Evolutionary conservation across 2,113 vertebrate species (phyloP).

Genomic region (Cebidichthys violaceus): DNA sequence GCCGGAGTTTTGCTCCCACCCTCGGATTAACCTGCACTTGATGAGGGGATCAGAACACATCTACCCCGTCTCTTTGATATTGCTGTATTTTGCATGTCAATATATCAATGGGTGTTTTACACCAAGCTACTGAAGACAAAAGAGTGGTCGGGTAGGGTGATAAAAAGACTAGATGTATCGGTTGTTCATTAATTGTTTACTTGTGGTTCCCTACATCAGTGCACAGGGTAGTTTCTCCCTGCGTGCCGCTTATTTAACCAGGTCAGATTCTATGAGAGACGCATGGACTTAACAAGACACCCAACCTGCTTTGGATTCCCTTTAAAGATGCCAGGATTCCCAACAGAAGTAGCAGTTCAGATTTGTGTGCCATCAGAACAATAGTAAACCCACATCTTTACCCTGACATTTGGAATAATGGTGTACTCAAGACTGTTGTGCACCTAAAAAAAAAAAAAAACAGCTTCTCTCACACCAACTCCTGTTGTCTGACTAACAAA

Average conservation of each 20-base stretch:
- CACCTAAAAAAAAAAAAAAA: slow-evolving; percentile 29
- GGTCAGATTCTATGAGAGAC: slow-evolving; percentile 34
- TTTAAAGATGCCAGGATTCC: slow-evolving; percentile 42
- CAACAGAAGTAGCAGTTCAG: slow-evolving; percentile 51
- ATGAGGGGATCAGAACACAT: slow-evolving; percentile 42
- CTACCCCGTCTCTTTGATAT: slow-evolving; percentile 65
- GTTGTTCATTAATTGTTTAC: slow-evolving; percentile 42
- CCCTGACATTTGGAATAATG: slow-evolving; percentile 41
- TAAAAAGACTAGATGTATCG: slow-evolving; percentile 36
- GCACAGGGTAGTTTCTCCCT: slow-evolving; percentile 20
- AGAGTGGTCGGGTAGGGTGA: slow-evolving; percentile 37
- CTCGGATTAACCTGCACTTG: slow-evolving; percentile 36
- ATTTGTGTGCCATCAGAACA: slow-evolving; percentile 57
- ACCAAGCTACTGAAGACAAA: slow-evolving; percentile 49
- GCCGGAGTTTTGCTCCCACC: slow-evolving; percentile 26
- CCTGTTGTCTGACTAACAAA: slow-evolving; percentile 55
- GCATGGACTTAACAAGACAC: slow-evolving; percentile 30
- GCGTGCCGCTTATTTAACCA: slow-evolving; percentile 46
- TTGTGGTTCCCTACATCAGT: slow-evolving; percentile 28
- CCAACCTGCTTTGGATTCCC: slow-evolving; percentile 30
- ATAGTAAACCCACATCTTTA: slow-evolving; percentile 30
- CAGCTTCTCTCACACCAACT: slow-evolving; percentile 46
- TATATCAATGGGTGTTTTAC: slow-evolving; percentile 60
- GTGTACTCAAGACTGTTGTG: slow-evolving; percentile 48
- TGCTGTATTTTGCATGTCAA: slow-evolving; percentile 74